Evolutionary conservation across 2,888 invertebrate species (phyloP), one percentile per base, ranked within the genome.

Genomic region (Tethea ocularis): DNA sequence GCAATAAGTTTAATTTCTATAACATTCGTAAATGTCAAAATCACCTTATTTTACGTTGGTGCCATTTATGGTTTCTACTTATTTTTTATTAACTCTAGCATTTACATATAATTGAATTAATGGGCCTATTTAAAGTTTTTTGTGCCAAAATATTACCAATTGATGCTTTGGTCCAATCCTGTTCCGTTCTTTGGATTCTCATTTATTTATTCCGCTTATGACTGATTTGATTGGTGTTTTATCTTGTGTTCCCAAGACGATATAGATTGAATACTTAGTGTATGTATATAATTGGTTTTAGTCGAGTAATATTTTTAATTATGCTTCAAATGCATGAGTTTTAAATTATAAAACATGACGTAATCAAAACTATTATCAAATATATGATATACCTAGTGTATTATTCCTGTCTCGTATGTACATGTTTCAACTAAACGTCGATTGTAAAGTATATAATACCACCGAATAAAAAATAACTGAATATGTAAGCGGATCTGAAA

Each of bases 221-320:
- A 15, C 38, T 57, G 22, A 38, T 38, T 41, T 57, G 22, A 38
- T 38, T 41, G 36, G n/a, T 36, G 29, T 33, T 56, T 10, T 23
- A 36, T 55, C 36, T 41, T 17, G 41, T n/a, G n/a, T n/a, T n/a
- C n/a, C n/a, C n/a, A n/a, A n/a, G n/a, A n/a, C n/a, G n/a, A n/a
- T n/a, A n/a, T n/a, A n/a, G n/a, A n/a, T n/a, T n/a, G n/a, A n/a
- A n/a, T n/a, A n/a, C n/a, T n/a, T 41, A 41, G 41, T 5, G 41
- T 46, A 46, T 20, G 20, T 46, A 46, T 20, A 46, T 41, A 6
- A 41, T 41, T 46, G 41, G 20, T 46, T 20, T 46, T 46, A 46
- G 17, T 46, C 41, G 20, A 46, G 17, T 17, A 46, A 46, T 46
- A 46, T 17, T 41, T 41, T 15, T 20, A 20, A 17, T 46, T 2